Conservation (phyloP, 2,888 invertebrate genomes). For the Eurois occulta region DNA sequence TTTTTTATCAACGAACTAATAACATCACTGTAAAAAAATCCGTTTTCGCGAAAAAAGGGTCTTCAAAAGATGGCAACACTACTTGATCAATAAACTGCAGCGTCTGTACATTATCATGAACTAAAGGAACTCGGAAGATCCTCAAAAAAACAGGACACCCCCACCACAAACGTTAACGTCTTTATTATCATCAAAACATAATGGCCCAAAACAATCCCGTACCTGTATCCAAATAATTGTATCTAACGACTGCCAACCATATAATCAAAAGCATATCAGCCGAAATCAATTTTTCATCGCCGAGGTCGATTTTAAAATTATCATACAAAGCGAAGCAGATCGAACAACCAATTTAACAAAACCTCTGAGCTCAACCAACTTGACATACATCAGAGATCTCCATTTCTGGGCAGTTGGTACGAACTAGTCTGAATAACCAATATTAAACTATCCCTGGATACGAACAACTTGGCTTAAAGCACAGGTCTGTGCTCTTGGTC, state of each 20-base stretch:
- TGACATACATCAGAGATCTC: neutral
- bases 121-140: neutral
- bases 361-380: slow-evolving; percentile 54
- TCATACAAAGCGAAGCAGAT: slow-evolving; percentile 80
- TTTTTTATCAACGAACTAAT: neutral
- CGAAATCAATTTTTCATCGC: slow-evolving; percentile 89
- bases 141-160: slow-evolving; percentile 37
- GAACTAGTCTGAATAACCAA: slow-evolving; percentile 70
- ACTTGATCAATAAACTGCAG: neutral
- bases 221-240: slow-evolving; percentile 84
- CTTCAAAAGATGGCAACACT: neutral
- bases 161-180: slow-evolving; percentile 42
- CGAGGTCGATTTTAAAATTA: slow-evolving; percentile 87
- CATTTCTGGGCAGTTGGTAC: neutral
- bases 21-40: neutral
- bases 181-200: slow-evolving; percentile 64
- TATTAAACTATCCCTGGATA: slow-evolving; percentile 65
- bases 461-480: slow-evolving; percentile 8
- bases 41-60: neutral
- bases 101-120: neutral
- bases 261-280: slow-evolving; percentile 89
- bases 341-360: slow-evolving; percentile 71
- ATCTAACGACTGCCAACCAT: slow-evolving; percentile 85
- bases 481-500: slow-evolving; percentile 68
- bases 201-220: slow-evolving; percentile 59